Evolutionary conservation across 2,113 vertebrate species (phyloP), one percentile per base, ranked within the genome.

Genomic region (Syngnathoides biaculeatus): DNA sequence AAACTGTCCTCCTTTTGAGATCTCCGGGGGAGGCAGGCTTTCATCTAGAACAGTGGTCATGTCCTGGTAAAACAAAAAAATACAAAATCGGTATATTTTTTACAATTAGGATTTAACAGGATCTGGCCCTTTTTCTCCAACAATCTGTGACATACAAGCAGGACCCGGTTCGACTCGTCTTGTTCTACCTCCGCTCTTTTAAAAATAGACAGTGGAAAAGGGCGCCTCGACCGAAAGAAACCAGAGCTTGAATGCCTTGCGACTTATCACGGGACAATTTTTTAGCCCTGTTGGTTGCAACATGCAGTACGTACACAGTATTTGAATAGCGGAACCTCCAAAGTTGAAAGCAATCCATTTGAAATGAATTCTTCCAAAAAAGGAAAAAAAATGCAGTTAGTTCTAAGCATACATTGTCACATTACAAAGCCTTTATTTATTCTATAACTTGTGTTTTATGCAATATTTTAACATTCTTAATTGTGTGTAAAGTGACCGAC

Each of bases 1-100:
- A 2, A 85, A 52, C 65, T 71, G 89, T 45, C 2, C 47, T 38
- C 86, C 73, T 38, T 85, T 87, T 26, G 71, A 52, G 48, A 64
- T 61, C 40, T 74, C 67, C 35, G 78, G 64, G 2, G 68, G n/a
- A 24, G 80, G 19, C 45, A 71, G 6, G 6, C 1, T 68, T 62
- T 59, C 71, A 60, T 88, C 84, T 26, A 64, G 6, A 20, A 81
- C 72, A 42, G 60, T 52, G 24, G 70, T n/a, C 10, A 30, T 66
- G 72, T 75, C 80, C 90, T 92, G 77, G 22, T 57, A 75, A 77
- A 63, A 79, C 63, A 67, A n/a, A 35, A 63, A 64, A 42, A 1
- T 1, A 57, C 63, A 35, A 35, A n/a, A n/a, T n/a, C n/a, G n/a
- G n/a, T n/a, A n/a, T n/a, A n/a, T n/a, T n/a, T n/a, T n/a, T n/a